Evolutionary conservation across 2,888 invertebrate species (phyloP).

Genomic region (Portevinia maculata): DNA sequence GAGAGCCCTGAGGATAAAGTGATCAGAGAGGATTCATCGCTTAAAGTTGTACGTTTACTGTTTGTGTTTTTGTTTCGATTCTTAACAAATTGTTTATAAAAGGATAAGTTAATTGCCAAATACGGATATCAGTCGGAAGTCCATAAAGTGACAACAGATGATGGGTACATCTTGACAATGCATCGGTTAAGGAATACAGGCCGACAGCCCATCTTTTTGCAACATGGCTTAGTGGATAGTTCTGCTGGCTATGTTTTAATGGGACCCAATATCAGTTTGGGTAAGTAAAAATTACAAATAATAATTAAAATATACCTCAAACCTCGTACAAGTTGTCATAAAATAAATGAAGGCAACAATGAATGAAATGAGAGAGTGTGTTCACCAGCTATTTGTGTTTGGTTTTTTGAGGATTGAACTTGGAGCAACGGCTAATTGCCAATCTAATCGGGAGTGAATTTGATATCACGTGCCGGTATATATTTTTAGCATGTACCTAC

Average conservation of each 20-base stretch:
- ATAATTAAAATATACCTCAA: background rate
- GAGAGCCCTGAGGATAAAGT: slow-evolving; percentile 79
- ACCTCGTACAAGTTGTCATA: no score
- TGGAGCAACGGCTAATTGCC: background rate
- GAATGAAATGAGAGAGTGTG: slow-evolving; percentile 10
- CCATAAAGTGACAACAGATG: slow-evolving; percentile 87
- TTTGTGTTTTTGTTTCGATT: no score
- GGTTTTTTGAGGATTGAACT: background rate
- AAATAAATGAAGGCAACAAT: slow-evolving; percentile 3
- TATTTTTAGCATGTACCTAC: no score
- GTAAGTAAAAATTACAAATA: slow-evolving; percentile 76
- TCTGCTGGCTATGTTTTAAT: slow-evolving; percentile 90
- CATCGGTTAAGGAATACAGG: slow-evolving; percentile 87
- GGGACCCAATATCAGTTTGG: slow-evolving; percentile 86
- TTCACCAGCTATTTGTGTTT: background rate
- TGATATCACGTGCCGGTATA: background rate
- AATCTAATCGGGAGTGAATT: background rate
- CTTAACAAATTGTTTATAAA: slow-evolving; percentile 10
- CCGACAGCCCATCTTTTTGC: slow-evolving; percentile 85
- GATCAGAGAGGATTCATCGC: slow-evolving; percentile 79
- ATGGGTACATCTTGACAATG: slow-evolving; percentile 90
- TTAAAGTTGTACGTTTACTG: slow-evolving; percentile 79
- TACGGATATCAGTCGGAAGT: slow-evolving; percentile 87
- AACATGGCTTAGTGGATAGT: slow-evolving; percentile 89
- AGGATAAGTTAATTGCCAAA: slow-evolving; percentile 84